Evolutionary conservation across 2,888 invertebrate genomes (phyloP).

Genomic region (Troides aeacus): DNA sequence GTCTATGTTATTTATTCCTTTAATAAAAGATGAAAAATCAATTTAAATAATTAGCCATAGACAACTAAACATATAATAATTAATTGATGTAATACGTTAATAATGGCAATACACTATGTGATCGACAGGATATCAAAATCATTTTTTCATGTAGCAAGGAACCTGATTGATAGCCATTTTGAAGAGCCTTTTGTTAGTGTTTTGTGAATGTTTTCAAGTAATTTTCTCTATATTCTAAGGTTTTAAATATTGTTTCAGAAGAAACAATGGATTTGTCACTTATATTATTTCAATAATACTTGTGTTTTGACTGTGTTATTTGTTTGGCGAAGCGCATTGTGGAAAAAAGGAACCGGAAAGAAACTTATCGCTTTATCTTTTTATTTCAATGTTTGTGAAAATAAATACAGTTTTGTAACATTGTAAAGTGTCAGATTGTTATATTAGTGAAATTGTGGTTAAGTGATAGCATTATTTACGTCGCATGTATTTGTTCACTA

Average conservation of each 20-base stretch:
- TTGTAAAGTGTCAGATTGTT: slow-evolving; percentile 39
- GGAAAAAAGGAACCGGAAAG: slow-evolving; percentile 72
- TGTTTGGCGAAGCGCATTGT: slow-evolving; percentile 66
- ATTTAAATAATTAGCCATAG: slow-evolving; percentile 43
- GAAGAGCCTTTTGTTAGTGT: slow-evolving; percentile 81
- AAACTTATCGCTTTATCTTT: slow-evolving; percentile 57
- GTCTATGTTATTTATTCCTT: neutral
- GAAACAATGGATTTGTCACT: slow-evolving; percentile 33
- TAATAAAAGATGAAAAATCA: neutral
- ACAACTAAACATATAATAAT: slow-evolving; percentile 41
- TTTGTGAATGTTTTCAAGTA: slow-evolving; percentile 79
- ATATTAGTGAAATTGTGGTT: slow-evolving; percentile 33
- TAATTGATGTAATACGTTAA: slow-evolving; percentile 50
- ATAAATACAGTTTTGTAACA: slow-evolving; percentile 41
- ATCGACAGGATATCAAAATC: slow-evolving; percentile 72
- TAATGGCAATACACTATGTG: slow-evolving; percentile 70
- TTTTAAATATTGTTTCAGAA: slow-evolving; percentile 38
- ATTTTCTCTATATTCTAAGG: slow-evolving; percentile 61
- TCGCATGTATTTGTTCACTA: slow-evolving; percentile 75
- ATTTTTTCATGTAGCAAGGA: slow-evolving; percentile 74
- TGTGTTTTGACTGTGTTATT: slow-evolving; percentile 52
- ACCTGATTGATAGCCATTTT: slow-evolving; percentile 79
- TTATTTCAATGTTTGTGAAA: slow-evolving; percentile 47
- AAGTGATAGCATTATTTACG: slow-evolving; percentile 59
- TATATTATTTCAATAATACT: slow-evolving; percentile 42